Percentiles rank a stretch among this genome's conserved stretches.
phyloP scores from a whole-genome alignment of 2,888 invertebrate genomes.

The Brassicogethes aeneus region DNA sequence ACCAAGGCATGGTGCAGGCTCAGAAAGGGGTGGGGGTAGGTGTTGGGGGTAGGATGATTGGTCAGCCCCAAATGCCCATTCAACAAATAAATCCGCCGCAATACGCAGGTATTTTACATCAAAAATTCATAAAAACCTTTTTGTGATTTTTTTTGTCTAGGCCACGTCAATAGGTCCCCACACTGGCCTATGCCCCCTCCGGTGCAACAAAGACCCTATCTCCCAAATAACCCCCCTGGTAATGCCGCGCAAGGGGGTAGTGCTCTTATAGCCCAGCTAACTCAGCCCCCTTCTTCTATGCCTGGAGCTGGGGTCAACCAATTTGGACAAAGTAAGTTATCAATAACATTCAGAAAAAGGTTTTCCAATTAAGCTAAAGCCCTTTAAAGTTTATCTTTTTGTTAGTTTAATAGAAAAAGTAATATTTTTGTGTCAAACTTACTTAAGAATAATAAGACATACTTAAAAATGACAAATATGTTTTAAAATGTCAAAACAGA shows the following conservation, averaged over 20 bases:
- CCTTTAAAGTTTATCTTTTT: slow-evolving; percentile 4
- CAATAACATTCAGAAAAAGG: slow-evolving; percentile 23
- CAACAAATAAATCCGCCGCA: slow-evolving; percentile 36
- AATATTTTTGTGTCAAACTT: no score
- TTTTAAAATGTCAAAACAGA: no score
- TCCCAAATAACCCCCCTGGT: slow-evolving; percentile 8
- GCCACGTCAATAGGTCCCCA: slow-evolving; percentile 17
- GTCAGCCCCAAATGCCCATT: slow-evolving; percentile 30
- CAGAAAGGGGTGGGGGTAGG: slow-evolving; percentile 18
- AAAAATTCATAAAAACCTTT: no score
- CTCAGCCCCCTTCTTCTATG: slow-evolving; percentile 47
- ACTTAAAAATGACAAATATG: no score
- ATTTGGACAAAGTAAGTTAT: slow-evolving; percentile 42
- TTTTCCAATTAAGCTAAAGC: slow-evolving; percentile 2
- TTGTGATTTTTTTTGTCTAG: slow-evolving; percentile 9
- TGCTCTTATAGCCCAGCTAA: slow-evolving; percentile 50
- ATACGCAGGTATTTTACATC: not conserved
- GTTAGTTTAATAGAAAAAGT: not conserved
- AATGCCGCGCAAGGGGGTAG: slow-evolving; percentile 43
- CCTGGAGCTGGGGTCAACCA: slow-evolving; percentile 40
- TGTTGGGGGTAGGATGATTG: slow-evolving; percentile 20
- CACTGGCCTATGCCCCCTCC: slow-evolving; percentile 58
- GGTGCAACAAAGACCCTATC: slow-evolving; percentile 39
- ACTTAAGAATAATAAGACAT: no score
- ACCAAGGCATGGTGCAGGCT: slow-evolving; percentile 14